These are phyloP conservation scores for Micrasema minimum DNA, from an alignment of 1,140 invertebrate species.

Conservation along the genomic window DNA sequence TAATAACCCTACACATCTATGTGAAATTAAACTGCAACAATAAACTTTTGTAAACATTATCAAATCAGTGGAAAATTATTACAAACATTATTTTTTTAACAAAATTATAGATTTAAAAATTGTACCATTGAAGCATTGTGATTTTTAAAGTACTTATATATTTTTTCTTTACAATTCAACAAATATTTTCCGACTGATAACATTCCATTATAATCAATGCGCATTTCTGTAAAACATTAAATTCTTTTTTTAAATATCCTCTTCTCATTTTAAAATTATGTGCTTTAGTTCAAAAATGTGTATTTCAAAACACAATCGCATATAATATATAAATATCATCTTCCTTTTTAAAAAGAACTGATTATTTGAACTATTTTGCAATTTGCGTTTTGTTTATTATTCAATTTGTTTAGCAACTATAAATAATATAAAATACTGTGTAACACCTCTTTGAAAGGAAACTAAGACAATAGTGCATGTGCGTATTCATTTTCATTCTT, in stretches of 20 bases:
- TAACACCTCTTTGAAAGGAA: conserved; percentile 40
- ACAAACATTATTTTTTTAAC: conserved; percentile 7
- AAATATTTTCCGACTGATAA: background rate
- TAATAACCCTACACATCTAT: too few species aligned
- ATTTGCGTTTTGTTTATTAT: conserved; percentile 34
- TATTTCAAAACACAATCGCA: background rate
- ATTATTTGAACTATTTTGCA: conserved; percentile 25
- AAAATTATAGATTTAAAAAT: conserved; percentile 4
- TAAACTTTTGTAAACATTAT: background rate
- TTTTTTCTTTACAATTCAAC: background rate
- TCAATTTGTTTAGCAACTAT: conserved; percentile 32
- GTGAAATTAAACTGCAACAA: too few species aligned
- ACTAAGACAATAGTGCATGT: conserved; percentile 47
- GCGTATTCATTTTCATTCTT: conserved; percentile 36
- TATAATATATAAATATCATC: background rate
- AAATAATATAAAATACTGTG: conserved; percentile 17
- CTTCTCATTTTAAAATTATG: background rate
- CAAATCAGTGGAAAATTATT: background rate
- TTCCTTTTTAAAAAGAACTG: background rate
- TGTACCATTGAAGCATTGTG: background rate
- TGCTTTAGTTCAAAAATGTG: background rate
- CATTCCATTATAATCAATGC: background rate
- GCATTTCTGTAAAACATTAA: background rate
- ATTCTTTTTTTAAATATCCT: conserved; percentile 4
- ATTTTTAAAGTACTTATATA: background rate